Base-by-base conservation (phyloP, 2,888 invertebrate genomes). In the Caenorhabditis japonica region DNA sequence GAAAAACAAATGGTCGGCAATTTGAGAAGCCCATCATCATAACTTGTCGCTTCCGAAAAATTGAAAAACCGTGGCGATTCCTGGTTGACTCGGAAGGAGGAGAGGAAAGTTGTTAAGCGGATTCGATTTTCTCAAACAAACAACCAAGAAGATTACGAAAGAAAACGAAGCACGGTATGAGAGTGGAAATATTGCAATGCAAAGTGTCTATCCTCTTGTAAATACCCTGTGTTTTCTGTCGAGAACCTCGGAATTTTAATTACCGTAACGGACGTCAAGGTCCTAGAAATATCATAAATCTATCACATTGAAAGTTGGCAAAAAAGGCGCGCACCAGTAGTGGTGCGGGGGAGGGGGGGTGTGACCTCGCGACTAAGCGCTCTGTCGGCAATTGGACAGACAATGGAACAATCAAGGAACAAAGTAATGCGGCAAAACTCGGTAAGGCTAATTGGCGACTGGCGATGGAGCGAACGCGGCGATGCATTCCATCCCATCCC, bases 381-480 rank as follows among this genome's bases (percentile, higher is more conserved):
- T 30, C 27, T 10, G 52, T 53, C 33, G 61, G 52, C 52, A 62
- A 62, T 39, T 56, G 64, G 36, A 25, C 44, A 49, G 43, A 55
- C 64, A 64, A 56, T 64, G 46, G 64, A 56, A 64, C 64, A 56
- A 64, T 64, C 64, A 64, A 56, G 41, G 55, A 34, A 56, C 55
- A 64, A 62, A 56, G 47, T 64, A 56, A 23, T 64, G 49, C 56
- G 55, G 55, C 41, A 56, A 64, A 62, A 64, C 56, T 56, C 49
- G 12, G 7, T 33, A 39, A 30, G 53, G 64, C 64, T 64, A 64
- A 64, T 64, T 64, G 64, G 49, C 55, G 64, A 46, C n/a, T n/a
- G 30, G 30, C 30, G 58, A 64, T 47, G 39, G 55, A 64, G 55
- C 56, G 53, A 64, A 64, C 56, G 53, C 53, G 15, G 4, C 47